Evolutionary conservation across 2,113 vertebrate species (phyloP).

Genomic region (Arothron firmamentum): DNA sequence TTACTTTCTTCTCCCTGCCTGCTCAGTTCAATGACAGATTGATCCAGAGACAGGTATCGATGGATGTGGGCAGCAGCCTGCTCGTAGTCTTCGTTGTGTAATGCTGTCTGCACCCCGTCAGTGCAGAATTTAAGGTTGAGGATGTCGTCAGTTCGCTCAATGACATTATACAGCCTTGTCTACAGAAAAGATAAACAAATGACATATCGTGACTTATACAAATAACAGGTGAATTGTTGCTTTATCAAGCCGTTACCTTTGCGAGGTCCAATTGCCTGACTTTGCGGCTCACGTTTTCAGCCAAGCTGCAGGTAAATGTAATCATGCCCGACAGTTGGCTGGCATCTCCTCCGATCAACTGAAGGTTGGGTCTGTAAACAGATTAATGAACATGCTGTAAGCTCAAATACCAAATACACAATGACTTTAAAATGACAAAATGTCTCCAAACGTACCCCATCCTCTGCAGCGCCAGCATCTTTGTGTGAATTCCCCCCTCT

Average conservation of each 20-base stretch:
- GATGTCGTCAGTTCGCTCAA: slow-evolving; percentile 96
- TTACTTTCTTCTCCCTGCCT: slow-evolving; percentile 92
- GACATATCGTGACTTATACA: neutral
- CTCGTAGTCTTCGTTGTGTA: slow-evolving; percentile 91
- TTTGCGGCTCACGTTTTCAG: slow-evolving; percentile 96
- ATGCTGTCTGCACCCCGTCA: slow-evolving; percentile 92
- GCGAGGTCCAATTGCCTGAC: slow-evolving; percentile 95
- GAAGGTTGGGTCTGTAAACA: slow-evolving; percentile 84
- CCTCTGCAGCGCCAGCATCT: slow-evolving; percentile 90
- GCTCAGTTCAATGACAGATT: slow-evolving; percentile 97
- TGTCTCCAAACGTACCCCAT: slow-evolving; percentile 81
- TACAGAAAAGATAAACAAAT: slow-evolving; percentile 46
- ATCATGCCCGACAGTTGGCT: slow-evolving; percentile 95
- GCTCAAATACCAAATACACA: neutral
- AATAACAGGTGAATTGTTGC: too few species aligned
- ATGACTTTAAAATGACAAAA: neutral
- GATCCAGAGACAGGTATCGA: slow-evolving; percentile 93
- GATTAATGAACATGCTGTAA: neutral
- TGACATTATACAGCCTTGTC: slow-evolving; percentile 97
- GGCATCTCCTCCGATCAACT: slow-evolving; percentile 94
- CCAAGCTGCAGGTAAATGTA: slow-evolving; percentile 94
- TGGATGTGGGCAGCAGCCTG: slow-evolving; percentile 97
- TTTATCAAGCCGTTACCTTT: slow-evolving; percentile 75
- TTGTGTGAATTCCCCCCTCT: slow-evolving; percentile 83
- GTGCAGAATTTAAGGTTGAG: slow-evolving; percentile 98